A percentile compares a stretch with the other conserved stretches of the same genome.
phyloP scores from a whole-genome alignment of 1,140 invertebrate species.

The Papilio helenus region DNA sequence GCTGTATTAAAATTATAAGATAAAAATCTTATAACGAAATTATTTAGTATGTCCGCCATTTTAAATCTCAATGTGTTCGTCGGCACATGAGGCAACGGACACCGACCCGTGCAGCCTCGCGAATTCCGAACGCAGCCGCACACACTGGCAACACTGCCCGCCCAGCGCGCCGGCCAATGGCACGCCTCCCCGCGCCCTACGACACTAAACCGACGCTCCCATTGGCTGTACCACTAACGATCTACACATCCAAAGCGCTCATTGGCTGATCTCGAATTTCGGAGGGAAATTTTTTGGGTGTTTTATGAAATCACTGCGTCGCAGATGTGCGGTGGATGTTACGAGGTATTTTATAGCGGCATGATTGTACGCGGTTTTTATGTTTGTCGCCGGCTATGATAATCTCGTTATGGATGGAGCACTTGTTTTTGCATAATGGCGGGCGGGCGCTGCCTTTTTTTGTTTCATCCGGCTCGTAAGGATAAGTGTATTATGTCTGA shows the following conservation, averaged over 20 bases:
- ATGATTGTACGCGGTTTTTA: constrained; percentile 72
- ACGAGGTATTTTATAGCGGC: constrained; percentile 68
- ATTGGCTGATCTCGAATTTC: constrained; percentile 64
- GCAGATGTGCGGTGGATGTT: constrained; percentile 65
- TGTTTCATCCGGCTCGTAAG: constrained; percentile 27
- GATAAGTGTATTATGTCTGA: constrained; percentile 18
- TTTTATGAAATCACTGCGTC: constrained; percentile 71
- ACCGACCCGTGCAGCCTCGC: constrained; percentile 30
- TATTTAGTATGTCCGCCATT: constrained; percentile 10
- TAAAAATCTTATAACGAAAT: not conserved
- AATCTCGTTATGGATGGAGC: constrained; percentile 71
- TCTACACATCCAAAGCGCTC: constrained; percentile 47
- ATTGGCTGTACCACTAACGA: constrained; percentile 54
- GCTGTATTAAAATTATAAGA: not conserved
- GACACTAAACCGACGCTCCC: constrained; percentile 48
- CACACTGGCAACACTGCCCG: constrained; percentile 43
- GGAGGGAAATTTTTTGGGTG: constrained; percentile 77
- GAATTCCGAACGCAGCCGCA: constrained; percentile 37
- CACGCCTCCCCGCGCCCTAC: constrained; percentile 62
- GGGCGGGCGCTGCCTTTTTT: constrained; percentile 31
- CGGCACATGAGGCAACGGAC: constrained; percentile 21
- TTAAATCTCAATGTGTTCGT: constrained; percentile 25
- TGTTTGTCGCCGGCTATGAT: constrained; percentile 74
- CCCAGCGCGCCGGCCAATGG: constrained; percentile 60
- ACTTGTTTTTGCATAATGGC: constrained; percentile 74